Evolutionary conservation across 2,888 invertebrate species (phyloP).

Genomic region (Zaprionus obscuricornis): DNA sequence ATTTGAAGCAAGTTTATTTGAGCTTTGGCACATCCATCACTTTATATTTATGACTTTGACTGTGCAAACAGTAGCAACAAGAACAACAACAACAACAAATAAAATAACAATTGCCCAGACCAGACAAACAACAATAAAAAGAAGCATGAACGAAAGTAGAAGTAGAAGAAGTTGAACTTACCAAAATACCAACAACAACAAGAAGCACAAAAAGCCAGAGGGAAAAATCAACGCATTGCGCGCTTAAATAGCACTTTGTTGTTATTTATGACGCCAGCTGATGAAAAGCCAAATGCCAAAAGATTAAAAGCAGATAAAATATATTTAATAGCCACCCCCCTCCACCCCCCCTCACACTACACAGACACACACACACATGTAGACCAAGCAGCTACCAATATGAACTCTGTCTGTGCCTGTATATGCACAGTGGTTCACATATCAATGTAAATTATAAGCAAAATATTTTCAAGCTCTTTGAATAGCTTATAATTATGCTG

Average conservation of each 20-base stretch:
- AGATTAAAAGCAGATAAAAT: slow-evolving; percentile 77
- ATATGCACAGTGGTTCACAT: slow-evolving; percentile 23
- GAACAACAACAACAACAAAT: too few relatives aligned
- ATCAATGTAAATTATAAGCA: neutral
- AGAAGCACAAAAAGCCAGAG: slow-evolving; percentile 26
- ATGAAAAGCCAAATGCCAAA: slow-evolving; percentile 78
- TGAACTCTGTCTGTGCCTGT: slow-evolving; percentile 12
- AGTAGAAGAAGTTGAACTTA: too few relatives aligned
- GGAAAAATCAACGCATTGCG: slow-evolving; percentile 50
- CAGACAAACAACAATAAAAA: slow-evolving; percentile 9
- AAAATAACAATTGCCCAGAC: slow-evolving; percentile 28
- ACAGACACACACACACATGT: slow-evolving; percentile 20
- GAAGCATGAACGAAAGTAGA: slow-evolving; percentile 12
- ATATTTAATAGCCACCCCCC: slow-evolving; percentile 69
- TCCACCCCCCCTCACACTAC: neutral
- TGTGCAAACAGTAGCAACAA: too few relatives aligned
- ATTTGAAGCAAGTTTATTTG: slow-evolving; percentile 41
- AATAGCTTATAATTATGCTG: neutral
- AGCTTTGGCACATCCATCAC: slow-evolving; percentile 59
- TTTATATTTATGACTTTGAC: slow-evolving; percentile 70
- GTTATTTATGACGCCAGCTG: slow-evolving; percentile 77
- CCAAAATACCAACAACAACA: neutral
- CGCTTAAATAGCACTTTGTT: slow-evolving; percentile 69
- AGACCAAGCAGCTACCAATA: slow-evolving; percentile 23
- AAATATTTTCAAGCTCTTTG: neutral